Evolutionary conservation across 2,888 invertebrate species (phyloP).

Genomic region (Fabriciana adippe): DNA sequence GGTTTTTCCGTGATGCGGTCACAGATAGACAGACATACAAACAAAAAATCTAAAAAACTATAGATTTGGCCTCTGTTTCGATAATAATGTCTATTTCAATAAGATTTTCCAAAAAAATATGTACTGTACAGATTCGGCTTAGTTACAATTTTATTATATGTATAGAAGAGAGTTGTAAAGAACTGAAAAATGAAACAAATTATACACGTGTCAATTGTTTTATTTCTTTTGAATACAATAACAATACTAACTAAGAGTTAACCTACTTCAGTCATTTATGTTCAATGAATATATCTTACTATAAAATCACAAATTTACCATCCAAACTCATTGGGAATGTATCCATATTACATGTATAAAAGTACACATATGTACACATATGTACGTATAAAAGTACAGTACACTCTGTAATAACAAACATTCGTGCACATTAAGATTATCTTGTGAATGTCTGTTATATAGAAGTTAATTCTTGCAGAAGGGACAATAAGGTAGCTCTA

Average conservation of each 20-base stretch:
- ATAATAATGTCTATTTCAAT: no score
- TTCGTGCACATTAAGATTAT: neutral
- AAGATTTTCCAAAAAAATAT: no score
- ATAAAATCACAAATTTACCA: constrained; percentile 34
- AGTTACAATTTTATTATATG: no score
- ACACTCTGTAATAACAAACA: constrained; percentile 23
- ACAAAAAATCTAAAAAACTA: no score
- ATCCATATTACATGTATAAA: constrained; percentile 10
- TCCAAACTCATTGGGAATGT: constrained; percentile 32
- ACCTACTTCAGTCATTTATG: constrained; percentile 67
- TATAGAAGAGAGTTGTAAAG: neutral
- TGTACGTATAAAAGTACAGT: no score
- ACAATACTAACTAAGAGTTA: constrained; percentile 49
- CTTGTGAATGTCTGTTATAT: neutral
- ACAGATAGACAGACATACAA: no score
- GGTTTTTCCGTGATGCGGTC: no score
- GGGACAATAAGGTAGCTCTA: neutral
- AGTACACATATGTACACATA: no score
- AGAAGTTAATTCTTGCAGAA: neutral
- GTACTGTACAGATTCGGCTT: no score
- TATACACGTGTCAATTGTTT: neutral
- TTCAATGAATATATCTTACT: constrained; percentile 23
- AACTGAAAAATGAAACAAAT: constrained; percentile 1
- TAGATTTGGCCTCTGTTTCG: no score
- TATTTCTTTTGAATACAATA: constrained; percentile 42